Evolutionary conservation across 2,113 vertebrate genomes (phyloP).

Genomic region (Helogale parvula): DNA sequence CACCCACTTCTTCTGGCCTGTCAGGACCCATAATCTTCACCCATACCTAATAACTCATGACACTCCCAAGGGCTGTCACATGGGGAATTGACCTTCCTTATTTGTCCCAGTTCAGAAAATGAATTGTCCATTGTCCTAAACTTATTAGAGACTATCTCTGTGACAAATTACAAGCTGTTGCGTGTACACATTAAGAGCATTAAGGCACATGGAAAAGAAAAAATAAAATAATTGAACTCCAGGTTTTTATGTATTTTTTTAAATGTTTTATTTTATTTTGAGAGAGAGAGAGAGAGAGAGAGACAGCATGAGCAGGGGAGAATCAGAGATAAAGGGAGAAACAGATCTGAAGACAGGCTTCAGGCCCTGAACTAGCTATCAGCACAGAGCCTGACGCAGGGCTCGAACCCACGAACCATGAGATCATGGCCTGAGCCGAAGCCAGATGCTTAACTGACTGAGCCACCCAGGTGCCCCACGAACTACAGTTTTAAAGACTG

Average conservation of each 20-base stretch:
- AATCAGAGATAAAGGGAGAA: too few relatives aligned
- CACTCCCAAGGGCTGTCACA: neutral
- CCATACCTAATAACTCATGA: neutral
- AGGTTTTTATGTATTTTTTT: too few relatives aligned
- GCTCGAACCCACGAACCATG: too few relatives aligned
- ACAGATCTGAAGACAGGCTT: too few relatives aligned
- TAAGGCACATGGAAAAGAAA: neutral
- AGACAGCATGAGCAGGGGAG: too few relatives aligned
- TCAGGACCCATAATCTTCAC: neutral
- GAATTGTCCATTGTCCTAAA: neutral
- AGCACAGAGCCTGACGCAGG: too few relatives aligned
- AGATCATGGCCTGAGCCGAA: too few relatives aligned
- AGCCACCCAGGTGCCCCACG: too few relatives aligned
- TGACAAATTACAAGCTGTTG: neutral
- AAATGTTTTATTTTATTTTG: too few relatives aligned
- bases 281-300: too few relatives aligned
- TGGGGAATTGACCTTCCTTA: neutral
- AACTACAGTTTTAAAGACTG: neutral
- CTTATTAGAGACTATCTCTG: neutral
- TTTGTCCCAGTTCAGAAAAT: constrained; percentile 17
- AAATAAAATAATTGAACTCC: neutral
- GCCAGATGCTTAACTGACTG: too few relatives aligned
- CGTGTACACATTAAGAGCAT: neutral
- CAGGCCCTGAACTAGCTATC: too few relatives aligned
- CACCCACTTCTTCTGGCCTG: neutral